Conservation (phyloP, 2,797 vertebrate genomes). For the Sebastes hubbsi region DNA sequence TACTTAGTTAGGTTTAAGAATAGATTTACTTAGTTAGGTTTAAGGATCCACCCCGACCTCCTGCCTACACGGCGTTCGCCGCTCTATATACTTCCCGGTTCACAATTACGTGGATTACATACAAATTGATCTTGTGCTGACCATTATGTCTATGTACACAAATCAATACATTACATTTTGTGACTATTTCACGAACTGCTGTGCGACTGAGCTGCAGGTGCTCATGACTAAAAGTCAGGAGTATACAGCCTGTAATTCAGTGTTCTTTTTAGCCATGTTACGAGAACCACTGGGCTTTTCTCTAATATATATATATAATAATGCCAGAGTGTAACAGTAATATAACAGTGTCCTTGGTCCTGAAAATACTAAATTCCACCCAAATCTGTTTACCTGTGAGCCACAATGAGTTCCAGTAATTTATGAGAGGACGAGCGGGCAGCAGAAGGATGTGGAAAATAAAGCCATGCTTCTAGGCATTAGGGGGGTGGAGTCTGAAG, state of each 20-base stretch:
- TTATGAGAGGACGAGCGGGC: not conserved
- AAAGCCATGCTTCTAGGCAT: slow-evolving; percentile 86
- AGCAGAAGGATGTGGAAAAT: slow-evolving; percentile 1
- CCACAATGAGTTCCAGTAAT: not conserved
- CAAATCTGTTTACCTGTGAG: not conserved
- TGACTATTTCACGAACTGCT: too few relatives aligned
- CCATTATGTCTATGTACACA: too few relatives aligned
- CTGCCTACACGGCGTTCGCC: too few relatives aligned
- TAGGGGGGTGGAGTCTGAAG: slow-evolving; percentile 86
- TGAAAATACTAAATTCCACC: not conserved
- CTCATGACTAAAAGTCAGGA: too few relatives aligned
- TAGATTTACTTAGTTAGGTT: too few relatives aligned
- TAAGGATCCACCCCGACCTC: too few relatives aligned
- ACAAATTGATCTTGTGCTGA: too few relatives aligned
- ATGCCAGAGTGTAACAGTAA: not conserved
- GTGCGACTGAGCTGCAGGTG: too few relatives aligned
- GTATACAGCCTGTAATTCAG: not conserved
- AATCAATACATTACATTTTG: too few relatives aligned
- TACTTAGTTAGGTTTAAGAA: too few relatives aligned
- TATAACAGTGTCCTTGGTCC: not conserved
- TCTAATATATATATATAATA: not conserved
- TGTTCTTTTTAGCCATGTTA: not conserved
- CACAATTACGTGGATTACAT: too few relatives aligned
- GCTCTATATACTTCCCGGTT: too few relatives aligned
- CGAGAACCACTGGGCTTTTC: not conserved